Conservation (phyloP, 2,888 invertebrate species). For the Theodoxus fluviatilis region DNA sequence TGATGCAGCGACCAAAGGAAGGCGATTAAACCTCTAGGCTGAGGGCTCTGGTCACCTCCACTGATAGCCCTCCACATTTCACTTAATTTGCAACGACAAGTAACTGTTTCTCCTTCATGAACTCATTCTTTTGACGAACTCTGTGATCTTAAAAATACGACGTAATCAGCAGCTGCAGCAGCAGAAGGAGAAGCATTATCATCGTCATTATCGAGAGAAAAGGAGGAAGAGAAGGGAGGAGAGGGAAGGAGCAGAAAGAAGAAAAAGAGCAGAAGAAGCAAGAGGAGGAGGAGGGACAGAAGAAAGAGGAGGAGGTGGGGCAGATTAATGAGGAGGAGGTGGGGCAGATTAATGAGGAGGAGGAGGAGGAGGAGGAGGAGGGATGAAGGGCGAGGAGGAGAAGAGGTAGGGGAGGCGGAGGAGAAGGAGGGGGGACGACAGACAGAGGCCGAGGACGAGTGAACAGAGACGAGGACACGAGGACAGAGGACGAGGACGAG, state of each 20-base stretch:
- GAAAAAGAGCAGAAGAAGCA: not conserved
- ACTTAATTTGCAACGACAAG: too few relatives aligned
- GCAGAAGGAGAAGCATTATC: not conserved
- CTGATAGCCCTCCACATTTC: too few relatives aligned
- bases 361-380: not conserved
- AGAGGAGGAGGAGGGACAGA: constrained; percentile 14
- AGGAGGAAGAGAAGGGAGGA: not conserved
- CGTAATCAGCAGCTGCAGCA: not conserved
- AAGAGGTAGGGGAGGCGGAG: not conserved
- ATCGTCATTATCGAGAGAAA: not conserved
- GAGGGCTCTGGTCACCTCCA: too few relatives aligned
- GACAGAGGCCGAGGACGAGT: not conserved
- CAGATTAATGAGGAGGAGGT: not conserved
- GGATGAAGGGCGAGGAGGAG: not conserved
- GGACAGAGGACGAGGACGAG: too few relatives aligned
- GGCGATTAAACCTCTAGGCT: too few relatives aligned
- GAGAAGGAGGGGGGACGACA: not conserved
- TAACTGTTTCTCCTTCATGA: too few relatives aligned
- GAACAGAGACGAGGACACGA: not conserved
- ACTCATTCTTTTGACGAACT: too few relatives aligned
- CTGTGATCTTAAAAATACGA: too few relatives aligned
- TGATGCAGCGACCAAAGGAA: too few relatives aligned
- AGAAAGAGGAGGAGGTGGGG: not conserved
- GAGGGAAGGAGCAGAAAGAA: not conserved
- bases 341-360: not conserved